Evolutionary conservation across 1,140 invertebrate genomes (phyloP).

Genomic region (Zaprionus vittiger): DNA sequence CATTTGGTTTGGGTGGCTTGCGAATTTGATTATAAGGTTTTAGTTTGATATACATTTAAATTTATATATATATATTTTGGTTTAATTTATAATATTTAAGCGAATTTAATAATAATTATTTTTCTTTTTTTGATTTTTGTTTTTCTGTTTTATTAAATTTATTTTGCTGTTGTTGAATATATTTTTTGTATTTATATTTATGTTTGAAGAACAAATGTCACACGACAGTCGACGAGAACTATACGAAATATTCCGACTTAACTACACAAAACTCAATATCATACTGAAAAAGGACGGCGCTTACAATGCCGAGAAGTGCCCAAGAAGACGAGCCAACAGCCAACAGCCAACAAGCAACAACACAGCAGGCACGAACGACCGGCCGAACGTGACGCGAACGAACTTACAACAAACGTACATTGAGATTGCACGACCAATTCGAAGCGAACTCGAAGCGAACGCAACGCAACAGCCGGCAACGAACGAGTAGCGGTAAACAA

Average conservation of each 20-base stretch:
- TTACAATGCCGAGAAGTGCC: slow-evolving; percentile 67
- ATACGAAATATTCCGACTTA: slow-evolving; percentile 84
- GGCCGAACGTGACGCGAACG: slow-evolving; percentile 52
- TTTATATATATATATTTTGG: slow-evolving; percentile 10
- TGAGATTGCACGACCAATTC: slow-evolving; percentile 68
- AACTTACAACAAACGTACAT: slow-evolving; percentile 59
- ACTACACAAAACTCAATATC: slow-evolving; percentile 84
- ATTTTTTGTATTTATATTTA: slow-evolving; percentile 65
- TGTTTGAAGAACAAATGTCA: slow-evolving; percentile 80
- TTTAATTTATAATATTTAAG: slow-evolving; percentile 36
- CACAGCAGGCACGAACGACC: slow-evolving; percentile 44
- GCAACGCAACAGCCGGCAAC: slow-evolving; percentile 73
- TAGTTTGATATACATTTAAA: slow-evolving; percentile 57
- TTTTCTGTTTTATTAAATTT: slow-evolving; percentile 44
- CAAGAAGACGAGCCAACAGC: slow-evolving; percentile 51
- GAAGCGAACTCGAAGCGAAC: slow-evolving; percentile 53
- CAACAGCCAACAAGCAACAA: slow-evolving; percentile 37
- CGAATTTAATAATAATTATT: slow-evolving; percentile 49
- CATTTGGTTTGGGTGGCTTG: slow-evolving; percentile 57
- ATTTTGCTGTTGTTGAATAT: slow-evolving; percentile 45
- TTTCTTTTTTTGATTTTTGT: slow-evolving; percentile 37
- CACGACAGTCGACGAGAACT: slow-evolving; percentile 82
- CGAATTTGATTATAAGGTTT: slow-evolving; percentile 71
- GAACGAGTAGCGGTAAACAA: slow-evolving; percentile 75
- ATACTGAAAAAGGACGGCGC: slow-evolving; percentile 83